Evolutionary conservation across 2,888 invertebrate species (phyloP).

Genomic region (Escarpia spicata): DNA sequence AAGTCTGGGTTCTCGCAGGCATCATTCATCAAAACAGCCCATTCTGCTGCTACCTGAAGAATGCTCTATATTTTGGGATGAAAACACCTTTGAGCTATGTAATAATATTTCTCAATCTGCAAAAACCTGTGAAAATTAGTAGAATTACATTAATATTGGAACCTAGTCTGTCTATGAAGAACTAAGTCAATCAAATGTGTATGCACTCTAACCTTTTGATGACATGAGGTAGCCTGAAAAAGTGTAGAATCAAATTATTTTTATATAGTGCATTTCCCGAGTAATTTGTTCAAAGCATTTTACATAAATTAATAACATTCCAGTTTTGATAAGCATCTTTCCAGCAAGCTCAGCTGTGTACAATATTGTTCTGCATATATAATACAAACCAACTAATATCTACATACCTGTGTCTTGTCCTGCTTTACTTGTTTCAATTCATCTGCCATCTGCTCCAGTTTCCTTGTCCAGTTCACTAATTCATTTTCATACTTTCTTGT

Average conservation of each 20-base stretch:
- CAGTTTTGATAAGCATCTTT: neutral
- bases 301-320: neutral
- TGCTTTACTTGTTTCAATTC: neutral
- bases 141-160: too few relatives aligned
- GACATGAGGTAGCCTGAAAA: too few relatives aligned
- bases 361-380: neutral
- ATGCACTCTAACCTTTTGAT: neutral
- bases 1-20: too few relatives aligned
- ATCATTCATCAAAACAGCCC: too few relatives aligned
- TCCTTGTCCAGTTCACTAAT: neutral
- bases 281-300: neutral
- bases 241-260: too few relatives aligned
- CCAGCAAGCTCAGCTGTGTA: neutral
- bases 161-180: too few relatives aligned
- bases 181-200: neutral
- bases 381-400: neutral
- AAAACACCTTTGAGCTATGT: too few relatives aligned
- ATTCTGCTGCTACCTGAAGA: too few relatives aligned
- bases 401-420: neutral
- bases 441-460: neutral
- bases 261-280: neutral
- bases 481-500: neutral
- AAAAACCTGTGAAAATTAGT: too few relatives aligned
- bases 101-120: too few relatives aligned
- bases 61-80: too few relatives aligned